phyloP scores from a whole-genome alignment of 2,113 vertebrate genomes.

The Pithys albifrons region DNA sequence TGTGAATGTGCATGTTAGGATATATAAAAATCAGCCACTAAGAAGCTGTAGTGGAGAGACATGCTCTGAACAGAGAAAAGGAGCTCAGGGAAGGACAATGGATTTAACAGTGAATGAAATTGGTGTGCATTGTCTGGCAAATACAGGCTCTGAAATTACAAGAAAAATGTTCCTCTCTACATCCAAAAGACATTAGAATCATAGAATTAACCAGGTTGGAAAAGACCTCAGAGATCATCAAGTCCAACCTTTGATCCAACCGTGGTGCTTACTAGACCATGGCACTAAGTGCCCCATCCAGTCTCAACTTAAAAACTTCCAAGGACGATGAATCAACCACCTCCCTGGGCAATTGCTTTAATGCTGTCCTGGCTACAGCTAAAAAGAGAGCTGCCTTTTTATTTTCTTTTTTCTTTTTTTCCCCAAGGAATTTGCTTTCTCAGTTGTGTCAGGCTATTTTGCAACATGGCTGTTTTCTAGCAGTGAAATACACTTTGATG shows the following conservation, averaged over 20 bases:
- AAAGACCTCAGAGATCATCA: too few species aligned
- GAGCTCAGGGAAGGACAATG: neutral
- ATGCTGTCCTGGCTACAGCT: neutral
- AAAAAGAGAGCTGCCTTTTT: neutral
- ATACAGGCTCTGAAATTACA: neutral
- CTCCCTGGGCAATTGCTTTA: neutral
- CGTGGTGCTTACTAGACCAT: too few species aligned
- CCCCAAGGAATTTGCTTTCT: neutral
- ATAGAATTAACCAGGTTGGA: too few species aligned
- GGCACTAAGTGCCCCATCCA: too few species aligned
- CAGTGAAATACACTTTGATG: neutral
- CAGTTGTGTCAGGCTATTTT: neutral
- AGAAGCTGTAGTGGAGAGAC: neutral
- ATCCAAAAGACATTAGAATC: neutral
- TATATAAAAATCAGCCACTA: neutral
- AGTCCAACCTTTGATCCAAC: too few species aligned
- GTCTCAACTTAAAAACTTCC: too few species aligned
- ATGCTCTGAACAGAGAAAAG: neutral
- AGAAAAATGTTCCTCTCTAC: neutral
- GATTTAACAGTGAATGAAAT: neutral
- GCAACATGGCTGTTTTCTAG: neutral
- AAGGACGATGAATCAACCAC: too few species aligned
- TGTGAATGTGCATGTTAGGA: neutral
- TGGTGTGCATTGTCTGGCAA: neutral
- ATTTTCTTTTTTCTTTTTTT: neutral